These are phyloP conservation scores for Drosophila quinaria DNA, from an alignment of 2,888 invertebrate species.

Conservation along the genomic window DNA sequence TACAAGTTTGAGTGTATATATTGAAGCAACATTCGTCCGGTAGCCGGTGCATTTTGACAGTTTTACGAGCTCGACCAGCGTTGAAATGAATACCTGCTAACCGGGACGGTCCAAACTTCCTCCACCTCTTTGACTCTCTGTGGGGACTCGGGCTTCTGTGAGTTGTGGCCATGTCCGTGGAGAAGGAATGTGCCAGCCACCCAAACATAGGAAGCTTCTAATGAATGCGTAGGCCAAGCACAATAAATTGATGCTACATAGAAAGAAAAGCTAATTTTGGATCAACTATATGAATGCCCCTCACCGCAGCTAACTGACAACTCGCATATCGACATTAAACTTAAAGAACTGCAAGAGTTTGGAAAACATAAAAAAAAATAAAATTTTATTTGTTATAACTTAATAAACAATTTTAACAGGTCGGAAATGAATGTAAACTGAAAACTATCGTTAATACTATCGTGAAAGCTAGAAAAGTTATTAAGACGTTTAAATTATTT, in stretches of 20 bases:
- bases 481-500: no score
- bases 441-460: no score
- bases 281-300: slow-evolving; percentile 16
- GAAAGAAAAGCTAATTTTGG: slow-evolving; percentile 47
- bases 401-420: no score
- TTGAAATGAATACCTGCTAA: slow-evolving; percentile 79
- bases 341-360: not conserved
- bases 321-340: not conserved
- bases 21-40: slow-evolving; percentile 56
- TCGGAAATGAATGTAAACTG: no score
- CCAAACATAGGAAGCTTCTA: slow-evolving; percentile 77
- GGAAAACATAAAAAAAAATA: not conserved
- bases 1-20: not conserved
- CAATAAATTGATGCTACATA: slow-evolving; percentile 58
- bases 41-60: slow-evolving; percentile 82
- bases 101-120: slow-evolving; percentile 6
- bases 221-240: slow-evolving; percentile 66
- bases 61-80: slow-evolving; percentile 78
- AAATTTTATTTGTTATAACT: not conserved
- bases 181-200: slow-evolving; percentile 71
- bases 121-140: slow-evolving; percentile 1
- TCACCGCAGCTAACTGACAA: slow-evolving; percentile 22
- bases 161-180: slow-evolving; percentile 75
- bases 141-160: slow-evolving; percentile 40
- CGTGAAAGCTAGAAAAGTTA: no score